Conservation (phyloP, 2,888 invertebrate species). For the Ametastegia equiseti region DNA sequence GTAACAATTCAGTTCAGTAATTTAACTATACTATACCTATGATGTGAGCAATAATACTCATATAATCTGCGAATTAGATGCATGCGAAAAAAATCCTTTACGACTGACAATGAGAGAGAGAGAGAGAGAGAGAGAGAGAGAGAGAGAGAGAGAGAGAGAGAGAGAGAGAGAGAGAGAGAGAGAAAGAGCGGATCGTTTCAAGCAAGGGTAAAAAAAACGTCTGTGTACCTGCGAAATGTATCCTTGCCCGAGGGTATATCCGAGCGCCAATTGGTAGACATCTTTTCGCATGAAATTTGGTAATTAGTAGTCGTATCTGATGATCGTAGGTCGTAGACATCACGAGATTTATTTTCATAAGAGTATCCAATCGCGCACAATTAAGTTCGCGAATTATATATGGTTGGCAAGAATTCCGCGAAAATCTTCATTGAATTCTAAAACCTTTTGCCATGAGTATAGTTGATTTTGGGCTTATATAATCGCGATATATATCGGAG, state of each 20-base stretch:
- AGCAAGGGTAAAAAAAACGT: background rate
- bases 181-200: background rate
- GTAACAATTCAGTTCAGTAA: background rate
- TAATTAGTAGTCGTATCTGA: conserved; percentile 13
- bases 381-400: background rate
- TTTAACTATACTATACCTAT: background rate
- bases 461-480: background rate
- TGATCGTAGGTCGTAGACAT: conserved; percentile 37
- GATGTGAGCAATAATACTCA: background rate
- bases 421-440: background rate
- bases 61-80: background rate
- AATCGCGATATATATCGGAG: background rate
- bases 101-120: background rate
- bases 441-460: background rate
- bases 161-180: too few relatives aligned
- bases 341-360: conserved; percentile 18
- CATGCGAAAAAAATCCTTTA: background rate
- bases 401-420: background rate
- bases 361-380: background rate
- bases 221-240: conserved; percentile 37
- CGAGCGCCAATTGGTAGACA: conserved; percentile 47
- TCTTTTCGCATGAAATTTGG: conserved; percentile 37
- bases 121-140: too few relatives aligned
- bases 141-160: too few relatives aligned
- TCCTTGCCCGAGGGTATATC: conserved; percentile 43